Percentiles rank a stretch among this genome's conserved stretches.
These are phyloP conservation scores for Syngnathus floridae DNA, from an alignment of 2,113 vertebrate species.

Conservation along the genomic window DNA sequence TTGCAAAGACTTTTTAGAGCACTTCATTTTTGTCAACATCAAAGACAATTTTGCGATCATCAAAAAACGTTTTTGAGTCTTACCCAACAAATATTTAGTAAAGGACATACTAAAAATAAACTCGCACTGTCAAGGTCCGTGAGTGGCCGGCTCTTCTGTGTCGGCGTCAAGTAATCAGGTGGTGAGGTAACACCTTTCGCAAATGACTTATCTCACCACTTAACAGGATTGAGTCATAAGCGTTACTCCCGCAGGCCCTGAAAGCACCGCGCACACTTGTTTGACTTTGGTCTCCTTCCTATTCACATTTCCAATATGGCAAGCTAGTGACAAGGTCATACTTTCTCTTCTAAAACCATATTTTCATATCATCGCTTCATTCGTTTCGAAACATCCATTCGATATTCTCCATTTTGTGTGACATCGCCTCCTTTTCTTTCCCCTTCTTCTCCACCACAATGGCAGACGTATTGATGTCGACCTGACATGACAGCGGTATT, in stretches of 20 bases:
- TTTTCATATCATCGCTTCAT: neutral
- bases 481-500: conserved; percentile 13
- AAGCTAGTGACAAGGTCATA: too few species aligned
- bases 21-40: neutral
- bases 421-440: neutral
- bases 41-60: neutral
- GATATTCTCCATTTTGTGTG: neutral
- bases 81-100: neutral
- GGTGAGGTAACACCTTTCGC: conserved; percentile 40
- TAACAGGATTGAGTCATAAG: conserved; percentile 40
- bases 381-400: neutral
- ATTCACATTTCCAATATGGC: neutral
- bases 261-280: conserved; percentile 15
- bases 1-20: too few species aligned
- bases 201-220: conserved; percentile 49
- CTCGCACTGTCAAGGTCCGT: neutral
- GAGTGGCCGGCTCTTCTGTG: neutral
- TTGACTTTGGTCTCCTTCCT: neutral
- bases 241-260: conserved; percentile 22
- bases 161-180: conserved; percentile 27
- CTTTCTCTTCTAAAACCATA: neutral
- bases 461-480: conserved; percentile 14
- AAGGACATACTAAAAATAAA: neutral
- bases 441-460: neutral
- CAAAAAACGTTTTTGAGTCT: neutral